Evolutionary conservation across 1,140 invertebrate species (phyloP), one percentile per base, ranked within the genome.

Genomic region (Zaprionus davidi): DNA sequence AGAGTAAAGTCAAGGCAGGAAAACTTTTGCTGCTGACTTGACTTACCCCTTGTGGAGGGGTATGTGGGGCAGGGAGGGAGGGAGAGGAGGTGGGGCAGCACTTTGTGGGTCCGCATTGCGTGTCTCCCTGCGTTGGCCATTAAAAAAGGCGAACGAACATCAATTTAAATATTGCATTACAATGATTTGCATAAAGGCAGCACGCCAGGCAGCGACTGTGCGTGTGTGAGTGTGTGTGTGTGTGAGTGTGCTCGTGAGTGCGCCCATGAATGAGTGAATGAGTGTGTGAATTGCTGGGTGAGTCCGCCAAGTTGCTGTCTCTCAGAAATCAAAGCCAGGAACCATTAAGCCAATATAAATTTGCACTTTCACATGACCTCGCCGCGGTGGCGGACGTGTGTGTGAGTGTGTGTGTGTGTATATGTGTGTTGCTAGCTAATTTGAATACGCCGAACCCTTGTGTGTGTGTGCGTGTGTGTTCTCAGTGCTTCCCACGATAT

Each of bases 91-190:
- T 34, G 31, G 31, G 6, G 5, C 49, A 55, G 65, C 65, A 74
- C 56, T 69, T 63, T 69, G 28, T 51, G 67, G 58, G 58, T 5
- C 51, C 41, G 28, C 62, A 71, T 85, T 85, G 82, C 82, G 82
- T 86, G 70, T 67, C 70, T 60, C 34, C 44, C 55, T 69, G 41
- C 64, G 81, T 75, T 49, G 34, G 75, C 75, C 82, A 84, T 85
- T 85, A 85, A 84, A 85, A 84, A 81, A 46, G n/a, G 82, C 82
- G 76, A 87, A 55, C 77, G 77, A 80, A 86, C 83, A 86, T 86
- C 83, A 86, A 87, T 86, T 87, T 87, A 88, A 88, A 88, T 88
- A 87, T 87, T 87, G 84, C 84, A 88, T 87, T 87, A 87, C 84
- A 82, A 87, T 87, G 84, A 87, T 87, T 87, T 87, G 84, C 84